Base-by-base conservation (phyloP, 2,113 vertebrate species). In the Gymnocephalus cernua region DNA sequence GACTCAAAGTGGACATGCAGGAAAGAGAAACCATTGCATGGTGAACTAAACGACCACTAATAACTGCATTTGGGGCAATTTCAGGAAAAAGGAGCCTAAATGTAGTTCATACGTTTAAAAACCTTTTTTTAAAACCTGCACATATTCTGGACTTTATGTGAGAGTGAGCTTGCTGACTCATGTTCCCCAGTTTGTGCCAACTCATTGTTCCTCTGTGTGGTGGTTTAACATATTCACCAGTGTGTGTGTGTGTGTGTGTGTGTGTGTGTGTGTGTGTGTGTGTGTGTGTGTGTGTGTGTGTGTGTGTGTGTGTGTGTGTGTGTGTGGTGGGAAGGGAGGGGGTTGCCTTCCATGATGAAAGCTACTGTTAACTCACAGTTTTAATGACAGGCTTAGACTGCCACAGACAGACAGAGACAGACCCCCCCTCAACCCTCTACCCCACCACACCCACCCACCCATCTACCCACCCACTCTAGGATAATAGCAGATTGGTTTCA, bases 341-440 rank as follows among this genome's bases (percentile, higher is more conserved):
- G 87, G 82, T 65, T 78, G 82, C 72, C 63, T 85, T 83, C 70
- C 82, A 86, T 83, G 85, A 87, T 88, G 85, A 92, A 92, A 92
- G 91, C 90, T 91, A 32, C 87, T 73, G 86, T 90, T 90, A 86
- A 82, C 66, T 77, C 6, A 23, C 83, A 80, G 80, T 61, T 89
- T 89, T 92, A 93, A 93, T 92, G 86, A 93, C 83, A 93, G 90
- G 57, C 91, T 67, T 38, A 79, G 27, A 35, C 80, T 47, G 51
- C 83, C 72, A 77, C 84, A 79, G 72, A 66, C 82, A 87, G 70
- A 84, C 81, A 84, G 35, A 80, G 83, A 89, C 86, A 54, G 67
- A 64, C 61, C 61, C 75, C 53, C 77, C 66, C 69, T 7, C 32
- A 57, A 9, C 35, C 38, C 13, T 47, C 56, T 18, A 15, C 50